These are phyloP conservation scores for Elegia similella DNA, from an alignment of 2,888 invertebrate genomes.

Conservation along the genomic window DNA sequence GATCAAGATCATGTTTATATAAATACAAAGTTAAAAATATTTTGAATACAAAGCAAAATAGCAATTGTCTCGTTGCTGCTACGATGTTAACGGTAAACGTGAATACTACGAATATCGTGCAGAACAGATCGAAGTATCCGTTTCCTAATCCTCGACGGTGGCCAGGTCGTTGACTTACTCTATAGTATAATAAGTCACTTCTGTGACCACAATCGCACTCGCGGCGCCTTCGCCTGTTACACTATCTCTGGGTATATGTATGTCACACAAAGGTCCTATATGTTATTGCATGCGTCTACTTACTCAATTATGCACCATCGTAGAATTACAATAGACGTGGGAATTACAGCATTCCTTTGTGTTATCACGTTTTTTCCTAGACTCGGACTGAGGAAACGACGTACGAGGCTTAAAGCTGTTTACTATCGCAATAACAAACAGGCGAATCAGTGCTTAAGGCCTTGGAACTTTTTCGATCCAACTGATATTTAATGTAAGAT, in stretches of 20 bases:
- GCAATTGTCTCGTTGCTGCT: neutral
- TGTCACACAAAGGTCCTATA: slow-evolving; percentile 36
- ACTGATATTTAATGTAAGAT: no score
- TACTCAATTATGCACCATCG: neutral
- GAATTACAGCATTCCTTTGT: slow-evolving; percentile 23
- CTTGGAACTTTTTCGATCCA: no score
- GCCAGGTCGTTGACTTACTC: slow-evolving; percentile 66
- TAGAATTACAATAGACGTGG: slow-evolving; percentile 23
- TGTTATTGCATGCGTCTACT: slow-evolving; percentile 13
- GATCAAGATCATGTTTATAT: neutral
- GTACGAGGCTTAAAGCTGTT: slow-evolving; percentile 13
- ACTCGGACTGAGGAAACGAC: neutral
- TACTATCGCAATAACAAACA: neutral
- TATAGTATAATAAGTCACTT: slow-evolving; percentile 42
- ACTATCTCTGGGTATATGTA: slow-evolving; percentile 48
- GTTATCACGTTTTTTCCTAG: slow-evolving; percentile 1
- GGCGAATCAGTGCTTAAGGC: no score
- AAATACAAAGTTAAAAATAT: neutral
- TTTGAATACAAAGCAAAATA: neutral
- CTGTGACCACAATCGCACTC: slow-evolving; percentile 44
- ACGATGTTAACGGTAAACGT: neutral
- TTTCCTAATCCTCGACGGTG: slow-evolving; percentile 55
- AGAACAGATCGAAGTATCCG: slow-evolving; percentile 50
- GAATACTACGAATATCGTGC: slow-evolving; percentile 36
- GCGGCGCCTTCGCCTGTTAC: slow-evolving; percentile 49